Conservation (phyloP, 2,888 invertebrate genomes). For the Galeopsomyia nigrocyanea region DNA sequence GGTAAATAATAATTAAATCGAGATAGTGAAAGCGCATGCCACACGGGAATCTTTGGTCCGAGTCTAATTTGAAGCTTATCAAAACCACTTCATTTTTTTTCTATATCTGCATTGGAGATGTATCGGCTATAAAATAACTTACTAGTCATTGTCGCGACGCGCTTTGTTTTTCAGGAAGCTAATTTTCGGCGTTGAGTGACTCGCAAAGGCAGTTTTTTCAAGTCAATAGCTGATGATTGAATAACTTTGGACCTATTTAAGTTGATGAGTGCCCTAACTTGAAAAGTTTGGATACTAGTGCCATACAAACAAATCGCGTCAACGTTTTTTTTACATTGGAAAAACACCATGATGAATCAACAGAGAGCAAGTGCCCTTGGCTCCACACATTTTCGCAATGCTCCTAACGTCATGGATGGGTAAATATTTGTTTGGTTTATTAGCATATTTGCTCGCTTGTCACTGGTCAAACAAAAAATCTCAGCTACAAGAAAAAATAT, state of each 20-base stretch:
- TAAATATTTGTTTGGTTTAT: slow-evolving; percentile 43
- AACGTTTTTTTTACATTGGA: background rate
- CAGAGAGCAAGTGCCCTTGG: slow-evolving; percentile 51
- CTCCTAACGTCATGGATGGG: slow-evolving; percentile 54
- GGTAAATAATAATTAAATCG: slow-evolving; percentile 26
- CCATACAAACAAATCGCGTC: slow-evolving; percentile 7
- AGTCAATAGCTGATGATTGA: slow-evolving; percentile 1
- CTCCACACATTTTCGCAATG: slow-evolving; percentile 56
- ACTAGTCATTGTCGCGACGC: background rate
- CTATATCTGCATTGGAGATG: slow-evolving; percentile 8
- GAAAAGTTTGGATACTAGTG: slow-evolving; percentile 18
- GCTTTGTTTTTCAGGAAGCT: slow-evolving; percentile 16
- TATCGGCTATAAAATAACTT: background rate
- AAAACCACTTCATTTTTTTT: background rate
- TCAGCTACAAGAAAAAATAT: background rate
- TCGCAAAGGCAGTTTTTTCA: background rate
- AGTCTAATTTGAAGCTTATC: background rate
- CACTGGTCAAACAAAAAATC: background rate
- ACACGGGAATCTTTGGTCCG: background rate
- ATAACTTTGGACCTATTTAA: slow-evolving; percentile 28
- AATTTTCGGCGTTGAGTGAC: slow-evolving; percentile 16
- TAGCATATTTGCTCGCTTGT: background rate
- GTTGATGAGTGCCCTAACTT: slow-evolving; percentile 11
- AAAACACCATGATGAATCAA: slow-evolving; percentile 50
- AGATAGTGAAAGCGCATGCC: background rate